A percentile compares a stretch with the other conserved stretches of the same genome.
phyloP scores from a whole-genome alignment of 1,140 invertebrate genomes.

The Zaprionus africanus region DNA sequence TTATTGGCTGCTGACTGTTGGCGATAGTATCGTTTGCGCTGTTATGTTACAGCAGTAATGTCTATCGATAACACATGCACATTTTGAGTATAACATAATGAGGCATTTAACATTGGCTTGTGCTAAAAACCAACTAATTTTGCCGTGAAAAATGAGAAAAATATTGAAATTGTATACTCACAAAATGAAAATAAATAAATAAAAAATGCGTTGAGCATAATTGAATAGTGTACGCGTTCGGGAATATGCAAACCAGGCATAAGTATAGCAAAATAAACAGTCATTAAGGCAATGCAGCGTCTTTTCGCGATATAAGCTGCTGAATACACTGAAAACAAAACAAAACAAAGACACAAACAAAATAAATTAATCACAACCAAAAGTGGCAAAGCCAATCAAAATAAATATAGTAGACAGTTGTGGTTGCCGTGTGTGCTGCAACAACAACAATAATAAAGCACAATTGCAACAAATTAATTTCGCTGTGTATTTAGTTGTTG shows the following conservation, averaged over 20 bases:
- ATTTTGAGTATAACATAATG: conserved; percentile 37
- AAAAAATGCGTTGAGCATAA: conserved; percentile 23
- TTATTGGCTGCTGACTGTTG: too few species aligned
- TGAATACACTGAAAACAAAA: conserved; percentile 46
- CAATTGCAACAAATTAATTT: conserved; percentile 7
- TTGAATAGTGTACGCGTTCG: conserved; percentile 1
- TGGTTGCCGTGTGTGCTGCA: background rate
- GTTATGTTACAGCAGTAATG: background rate
- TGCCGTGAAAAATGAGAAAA: conserved; percentile 44
- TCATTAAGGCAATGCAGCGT: conserved; percentile 2
- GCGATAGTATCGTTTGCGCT: conserved; percentile 1
- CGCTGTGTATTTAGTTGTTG: conserved; percentile 1
- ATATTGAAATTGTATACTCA: conserved; percentile 47
- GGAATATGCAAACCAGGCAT: background rate
- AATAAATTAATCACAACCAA: conserved; percentile 8
- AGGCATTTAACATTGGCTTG: conserved; percentile 29
- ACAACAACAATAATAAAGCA: background rate
- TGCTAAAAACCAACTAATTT: conserved; percentile 43
- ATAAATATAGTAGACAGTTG: background rate
- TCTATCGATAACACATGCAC: conserved; percentile 32
- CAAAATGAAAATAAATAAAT: conserved; percentile 48
- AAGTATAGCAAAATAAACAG: background rate
- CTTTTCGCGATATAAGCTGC: conserved; percentile 28
- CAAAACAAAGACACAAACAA: conserved; percentile 37
- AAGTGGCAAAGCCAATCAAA: conserved; percentile 4